phyloP scores from a whole-genome alignment of 2,113 vertebrate species.

The Hyperopisus bebe region DNA sequence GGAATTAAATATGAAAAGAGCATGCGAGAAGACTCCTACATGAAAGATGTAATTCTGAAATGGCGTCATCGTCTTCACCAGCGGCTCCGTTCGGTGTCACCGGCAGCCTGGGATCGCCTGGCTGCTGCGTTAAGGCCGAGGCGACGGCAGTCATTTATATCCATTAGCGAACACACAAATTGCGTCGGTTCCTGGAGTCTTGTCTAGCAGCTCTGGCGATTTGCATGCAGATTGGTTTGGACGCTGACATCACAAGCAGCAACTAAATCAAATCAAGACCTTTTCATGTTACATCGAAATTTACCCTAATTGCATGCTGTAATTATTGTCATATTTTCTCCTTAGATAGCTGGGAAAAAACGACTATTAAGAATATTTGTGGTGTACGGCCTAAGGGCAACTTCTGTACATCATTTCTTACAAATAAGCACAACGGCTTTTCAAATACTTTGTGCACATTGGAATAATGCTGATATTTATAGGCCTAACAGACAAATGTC shows the following conservation, averaged over 20 bases:
- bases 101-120: not conserved
- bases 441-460: not conserved
- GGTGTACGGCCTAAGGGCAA: not conserved
- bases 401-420: not conserved
- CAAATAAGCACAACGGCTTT: not conserved
- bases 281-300: constrained; percentile 17
- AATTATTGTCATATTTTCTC: not conserved
- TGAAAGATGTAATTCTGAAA: not conserved
- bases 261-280: constrained; percentile 8
- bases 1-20: not conserved
- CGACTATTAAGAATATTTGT: not conserved
- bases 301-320: not conserved
- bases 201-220: not conserved
- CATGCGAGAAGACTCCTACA: not conserved
- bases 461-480: not conserved
- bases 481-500: not conserved
- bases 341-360: not conserved
- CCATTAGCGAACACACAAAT: not conserved
- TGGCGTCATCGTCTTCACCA: not conserved
- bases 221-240: constrained; percentile 19
- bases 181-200: not conserved
- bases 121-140: not conserved
- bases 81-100: not conserved
- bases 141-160: not conserved
- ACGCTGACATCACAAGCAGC: not conserved